These are phyloP conservation scores for Drosophila saltans DNA, from an alignment of 1,140 invertebrate species.

Conservation along the genomic window DNA sequence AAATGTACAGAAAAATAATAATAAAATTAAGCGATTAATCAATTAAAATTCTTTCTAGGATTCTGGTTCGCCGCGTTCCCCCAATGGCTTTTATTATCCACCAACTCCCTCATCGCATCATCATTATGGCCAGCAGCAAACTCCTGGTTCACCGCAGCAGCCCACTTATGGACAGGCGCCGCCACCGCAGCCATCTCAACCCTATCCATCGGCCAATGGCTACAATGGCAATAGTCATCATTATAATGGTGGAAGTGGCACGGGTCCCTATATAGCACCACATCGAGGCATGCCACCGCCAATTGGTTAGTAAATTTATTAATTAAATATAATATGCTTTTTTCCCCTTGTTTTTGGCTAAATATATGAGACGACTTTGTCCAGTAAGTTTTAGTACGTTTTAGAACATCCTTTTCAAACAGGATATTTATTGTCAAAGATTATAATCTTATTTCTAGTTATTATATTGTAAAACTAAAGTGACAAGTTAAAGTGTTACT, in stretches of 20 bases:
- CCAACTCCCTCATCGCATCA: conserved; percentile 84
- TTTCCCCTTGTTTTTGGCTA: too few relatives aligned
- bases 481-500: too few relatives aligned
- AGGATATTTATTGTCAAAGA: too few relatives aligned
- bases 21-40: neutral
- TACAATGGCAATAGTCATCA: conserved; percentile 80
- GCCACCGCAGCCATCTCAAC: conserved; percentile 50
- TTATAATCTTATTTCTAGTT: too few relatives aligned
- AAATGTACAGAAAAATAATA: conserved; percentile 14
- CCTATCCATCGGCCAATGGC: conserved; percentile 64
- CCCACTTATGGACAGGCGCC: conserved; percentile 72
- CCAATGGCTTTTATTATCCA: conserved; percentile 81
- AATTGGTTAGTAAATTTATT: conserved; percentile 55
- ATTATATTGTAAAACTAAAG: too few relatives aligned
- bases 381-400: too few relatives aligned
- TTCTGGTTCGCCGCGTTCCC: conserved; percentile 78
- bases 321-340: neutral
- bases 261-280: conserved; percentile 83
- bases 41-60: conserved; percentile 45
- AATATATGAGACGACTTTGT: too few relatives aligned
- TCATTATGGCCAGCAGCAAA: conserved; percentile 71
- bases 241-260: conserved; percentile 78
- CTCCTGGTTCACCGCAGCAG: conserved; percentile 50
- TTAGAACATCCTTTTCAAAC: too few relatives aligned
- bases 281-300: conserved; percentile 84